Percentiles rank a stretch among this genome's conserved stretches.
Conservation (phyloP, 2,888 invertebrate species). For the Steromphala cineraria region DNA sequence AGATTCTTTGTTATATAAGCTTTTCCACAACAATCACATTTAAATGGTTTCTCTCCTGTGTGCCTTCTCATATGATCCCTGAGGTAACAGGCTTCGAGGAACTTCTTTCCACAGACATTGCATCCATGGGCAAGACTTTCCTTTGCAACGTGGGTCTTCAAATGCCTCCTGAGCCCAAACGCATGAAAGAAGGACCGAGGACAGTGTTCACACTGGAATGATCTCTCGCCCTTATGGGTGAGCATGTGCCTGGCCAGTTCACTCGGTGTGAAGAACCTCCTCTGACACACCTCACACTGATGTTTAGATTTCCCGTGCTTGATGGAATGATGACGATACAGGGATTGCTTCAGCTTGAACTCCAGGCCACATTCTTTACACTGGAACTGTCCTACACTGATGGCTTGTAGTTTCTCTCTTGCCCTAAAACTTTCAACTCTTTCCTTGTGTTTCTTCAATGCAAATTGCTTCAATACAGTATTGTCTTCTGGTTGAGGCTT, state of each 20-base stretch:
- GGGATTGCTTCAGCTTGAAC: neutral
- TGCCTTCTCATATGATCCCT: neutral
- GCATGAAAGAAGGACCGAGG: neutral
- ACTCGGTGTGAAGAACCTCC: neutral
- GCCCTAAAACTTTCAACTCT: neutral
- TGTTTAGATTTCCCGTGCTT: neutral
- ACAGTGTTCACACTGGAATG: neutral
- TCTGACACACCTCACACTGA: neutral
- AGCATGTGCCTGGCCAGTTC: neutral
- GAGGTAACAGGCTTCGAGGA: neutral
- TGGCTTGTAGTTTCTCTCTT: neutral
- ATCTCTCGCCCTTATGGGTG: neutral
- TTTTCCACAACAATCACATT: neutral
- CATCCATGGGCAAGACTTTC: neutral
- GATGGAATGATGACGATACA: neutral
- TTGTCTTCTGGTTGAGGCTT: too few relatives aligned
- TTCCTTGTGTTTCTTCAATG: neutral
- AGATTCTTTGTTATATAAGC: neutral
- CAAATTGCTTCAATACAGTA: neutral
- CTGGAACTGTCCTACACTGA: neutral
- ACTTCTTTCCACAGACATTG: neutral
- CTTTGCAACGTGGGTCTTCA: neutral
- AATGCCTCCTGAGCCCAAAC: neutral
- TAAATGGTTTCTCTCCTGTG: slow-evolving; percentile 5
- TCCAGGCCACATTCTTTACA: neutral